Evolutionary conservation across 2,797 vertebrate species (phyloP).

Genomic region (Microchirus variegatus): DNA sequence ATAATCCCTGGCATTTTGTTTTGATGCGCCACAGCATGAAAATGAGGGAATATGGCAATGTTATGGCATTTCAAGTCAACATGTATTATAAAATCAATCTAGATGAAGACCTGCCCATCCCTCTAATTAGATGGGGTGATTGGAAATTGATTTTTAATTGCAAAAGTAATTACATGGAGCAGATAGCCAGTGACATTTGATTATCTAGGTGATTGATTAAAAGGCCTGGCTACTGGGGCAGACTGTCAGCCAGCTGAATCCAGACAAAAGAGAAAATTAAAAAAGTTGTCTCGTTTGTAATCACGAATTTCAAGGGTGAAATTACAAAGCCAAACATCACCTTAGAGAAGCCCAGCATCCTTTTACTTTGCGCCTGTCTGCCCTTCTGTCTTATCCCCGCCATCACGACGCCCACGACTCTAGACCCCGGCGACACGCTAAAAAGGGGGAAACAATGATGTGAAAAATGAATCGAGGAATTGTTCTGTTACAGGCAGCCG

Average conservation of each 20-base stretch:
- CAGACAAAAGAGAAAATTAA: conserved; percentile 99
- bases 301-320: conserved; percentile 99
- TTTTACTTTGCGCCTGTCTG: conserved; percentile 67
- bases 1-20: conserved; percentile 72
- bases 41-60: conserved; percentile 97
- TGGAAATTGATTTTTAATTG: conserved; percentile 99
- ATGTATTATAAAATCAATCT: conserved; percentile 99
- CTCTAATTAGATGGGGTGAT: conserved; percentile 99
- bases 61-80: conserved; percentile 99
- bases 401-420: conserved; percentile 58
- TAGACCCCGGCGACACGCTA: conserved; percentile 54
- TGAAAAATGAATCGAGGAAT: conserved; percentile 84
- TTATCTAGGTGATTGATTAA: conserved; percentile 99
- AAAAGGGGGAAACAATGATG: conserved; percentile 69
- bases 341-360: conserved; percentile 75
- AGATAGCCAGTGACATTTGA: conserved; percentile 99
- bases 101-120: conserved; percentile 99
- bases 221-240: conserved; percentile 94
- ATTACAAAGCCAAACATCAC: conserved; percentile 96
- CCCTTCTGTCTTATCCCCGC: conserved; percentile 75
- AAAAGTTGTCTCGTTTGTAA: conserved; percentile 99
- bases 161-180: conserved; percentile 99
- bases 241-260: conserved; percentile 95
- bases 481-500: conserved; percentile 77
- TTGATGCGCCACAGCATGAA: conserved; percentile 86